Conservation (phyloP, 2,113 vertebrate genomes). For the Heterotis niloticus region DNA sequence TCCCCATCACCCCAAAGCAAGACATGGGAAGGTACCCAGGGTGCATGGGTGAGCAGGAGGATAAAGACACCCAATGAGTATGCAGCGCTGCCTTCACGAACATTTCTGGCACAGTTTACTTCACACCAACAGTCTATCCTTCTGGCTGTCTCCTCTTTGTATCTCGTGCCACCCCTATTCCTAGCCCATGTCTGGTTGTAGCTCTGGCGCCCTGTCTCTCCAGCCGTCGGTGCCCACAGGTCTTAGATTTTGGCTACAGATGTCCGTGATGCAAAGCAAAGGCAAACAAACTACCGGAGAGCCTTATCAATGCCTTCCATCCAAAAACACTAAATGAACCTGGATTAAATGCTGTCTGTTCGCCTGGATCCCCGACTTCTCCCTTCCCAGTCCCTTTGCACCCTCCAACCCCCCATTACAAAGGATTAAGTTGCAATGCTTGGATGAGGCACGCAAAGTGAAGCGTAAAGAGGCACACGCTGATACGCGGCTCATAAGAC, state of each 20-base stretch:
- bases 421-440: slow-evolving; percentile 70
- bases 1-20: background rate
- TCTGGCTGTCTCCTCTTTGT: background rate
- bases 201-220: background rate
- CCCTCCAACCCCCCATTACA: slow-evolving; percentile 55
- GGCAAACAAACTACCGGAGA: slow-evolving; percentile 11
- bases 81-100: background rate
- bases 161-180: background rate
- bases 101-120: too few species aligned
- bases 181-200: background rate
- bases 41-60: too few species aligned
- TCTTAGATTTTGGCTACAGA: background rate
- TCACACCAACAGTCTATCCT: background rate
- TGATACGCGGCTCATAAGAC: background rate
- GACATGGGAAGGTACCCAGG: too few species aligned
- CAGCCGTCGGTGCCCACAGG: slow-evolving; percentile 15
- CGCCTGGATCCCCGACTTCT: slow-evolving; percentile 29
- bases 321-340: slow-evolving; percentile 25
- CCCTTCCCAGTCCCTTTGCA: slow-evolving; percentile 14
- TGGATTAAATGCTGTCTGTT: slow-evolving; percentile 25
- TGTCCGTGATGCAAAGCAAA: background rate
- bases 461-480: slow-evolving; percentile 53
- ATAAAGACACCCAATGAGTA: background rate
- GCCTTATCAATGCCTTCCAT: slow-evolving; percentile 28
- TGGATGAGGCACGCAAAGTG: slow-evolving; percentile 63